Evolutionary conservation across 30 jellyfish, hydroid and myxozoan genomes (phyloP), one percentile per base, ranked within the genome.

Genomic region (Pseudorhiza aurosa): DNA sequence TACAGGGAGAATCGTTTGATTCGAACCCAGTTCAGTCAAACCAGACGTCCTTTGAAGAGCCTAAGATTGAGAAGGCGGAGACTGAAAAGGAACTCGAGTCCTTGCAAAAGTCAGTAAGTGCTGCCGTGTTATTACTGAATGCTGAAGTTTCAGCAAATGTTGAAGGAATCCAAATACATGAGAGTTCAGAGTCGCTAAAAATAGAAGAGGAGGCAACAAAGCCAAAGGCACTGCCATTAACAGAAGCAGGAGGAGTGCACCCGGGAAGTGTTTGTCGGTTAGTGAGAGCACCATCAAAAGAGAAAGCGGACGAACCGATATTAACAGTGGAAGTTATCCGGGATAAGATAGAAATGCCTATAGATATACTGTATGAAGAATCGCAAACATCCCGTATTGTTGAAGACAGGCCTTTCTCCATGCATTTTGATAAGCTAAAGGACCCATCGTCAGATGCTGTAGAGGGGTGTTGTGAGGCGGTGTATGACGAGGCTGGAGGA

Each of bases 1-100:
- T 73, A 17, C 86, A 50, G 33, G 86, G 86, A 7, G 86, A 73
- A 33, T 73, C 86, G 3, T 73, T 73, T 39, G 86, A 73, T 24
- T 42, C 72, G 26, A 73, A 51, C 29, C 25, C 88, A 1, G 68
- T 17, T 21, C 37, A 53, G 2, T 39, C 50, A 12, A 19, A 15
- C 25, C 62, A 47, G 4, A 42, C 47, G 22, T 58, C 72, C 17
- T 32, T 18, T 19, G 81, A 67, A 32, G 81, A 68, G 4, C 37
- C 59, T 37, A 68, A 31, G 9, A 33, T 17, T 21, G 51, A 67
- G 68, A 28, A 42, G 51, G 45, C 35, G 6, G 68, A 17, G 45
- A 68, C 12, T 2, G 51, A 68, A 9, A 14, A 28, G 27, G 25
- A 42, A 9, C 6, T 27, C 27, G 55, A 24, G 25, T 19, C 36